Conservation (phyloP, 1,140 invertebrate species). For the Mamestra configurata region DNA sequence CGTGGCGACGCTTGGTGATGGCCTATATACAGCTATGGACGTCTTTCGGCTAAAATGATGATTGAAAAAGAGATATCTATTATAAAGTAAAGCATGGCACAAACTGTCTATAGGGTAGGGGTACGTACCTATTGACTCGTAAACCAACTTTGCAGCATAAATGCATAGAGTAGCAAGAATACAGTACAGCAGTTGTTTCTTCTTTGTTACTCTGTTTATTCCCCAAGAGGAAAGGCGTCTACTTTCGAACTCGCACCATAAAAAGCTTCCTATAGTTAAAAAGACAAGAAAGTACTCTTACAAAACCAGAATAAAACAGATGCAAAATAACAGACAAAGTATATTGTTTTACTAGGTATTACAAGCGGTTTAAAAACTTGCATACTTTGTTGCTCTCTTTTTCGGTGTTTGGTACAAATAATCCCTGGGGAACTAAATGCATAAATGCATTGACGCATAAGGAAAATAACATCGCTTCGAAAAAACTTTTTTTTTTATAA, state of each 20-base stretch:
- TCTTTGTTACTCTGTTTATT: conserved; percentile 17
- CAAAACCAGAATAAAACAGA: conserved; percentile 22
- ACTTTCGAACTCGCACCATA: conserved; percentile 1
- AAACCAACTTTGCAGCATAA: background rate
- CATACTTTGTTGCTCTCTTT: background rate
- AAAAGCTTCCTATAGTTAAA: conserved; percentile 28
- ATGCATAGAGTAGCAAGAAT: conserved; percentile 16
- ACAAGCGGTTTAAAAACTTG: background rate
- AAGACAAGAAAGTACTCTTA: conserved; percentile 14
- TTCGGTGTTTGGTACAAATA: too few species aligned
- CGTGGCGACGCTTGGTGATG: too few species aligned
- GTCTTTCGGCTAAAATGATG: too few species aligned
- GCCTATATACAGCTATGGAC: too few species aligned
- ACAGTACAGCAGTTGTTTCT: background rate
- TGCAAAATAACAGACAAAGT: conserved; percentile 1
- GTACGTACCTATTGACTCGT: background rate
- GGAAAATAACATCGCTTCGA: too few species aligned
- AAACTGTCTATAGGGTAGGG: background rate
- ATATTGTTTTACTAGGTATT: background rate
- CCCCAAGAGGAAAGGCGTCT: conserved; percentile 9
- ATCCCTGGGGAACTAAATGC: too few species aligned
- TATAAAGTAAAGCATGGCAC: too few species aligned
- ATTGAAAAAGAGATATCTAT: too few species aligned
- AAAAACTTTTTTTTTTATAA: too few species aligned
- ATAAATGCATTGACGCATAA: too few species aligned